Evolutionary conservation across 2,113 vertebrate genomes (phyloP).

Genomic region (Enhydra lutris): DNA sequence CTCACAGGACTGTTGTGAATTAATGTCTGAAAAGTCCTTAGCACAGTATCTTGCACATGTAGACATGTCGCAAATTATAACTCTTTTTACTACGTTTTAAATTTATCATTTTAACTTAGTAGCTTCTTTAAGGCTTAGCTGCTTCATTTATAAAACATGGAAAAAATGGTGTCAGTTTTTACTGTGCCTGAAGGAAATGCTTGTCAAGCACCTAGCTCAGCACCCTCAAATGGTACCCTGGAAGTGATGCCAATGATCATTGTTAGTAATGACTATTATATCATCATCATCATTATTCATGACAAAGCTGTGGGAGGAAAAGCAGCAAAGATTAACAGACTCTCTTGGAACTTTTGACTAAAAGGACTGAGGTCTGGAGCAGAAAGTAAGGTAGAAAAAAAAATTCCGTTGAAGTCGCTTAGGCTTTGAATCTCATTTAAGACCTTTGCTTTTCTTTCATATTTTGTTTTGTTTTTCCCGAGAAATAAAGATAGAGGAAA

Average conservation of each 20-base stretch:
- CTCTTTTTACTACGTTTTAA: background rate
- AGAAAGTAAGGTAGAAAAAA: background rate
- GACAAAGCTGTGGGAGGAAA: background rate
- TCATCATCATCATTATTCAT: background rate
- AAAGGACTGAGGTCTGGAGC: background rate
- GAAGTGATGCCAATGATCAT: background rate
- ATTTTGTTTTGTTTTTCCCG: constrained; percentile 31
- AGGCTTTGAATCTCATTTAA: background rate
- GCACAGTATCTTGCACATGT: background rate
- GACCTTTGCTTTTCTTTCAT: constrained; percentile 2
- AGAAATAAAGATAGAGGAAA: background rate
- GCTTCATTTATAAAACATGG: constrained; percentile 7
- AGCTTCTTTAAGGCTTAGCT: background rate
- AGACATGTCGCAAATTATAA: background rate
- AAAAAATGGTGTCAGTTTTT: background rate
- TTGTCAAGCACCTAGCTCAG: background rate
- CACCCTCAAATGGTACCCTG: background rate
- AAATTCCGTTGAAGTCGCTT: background rate
- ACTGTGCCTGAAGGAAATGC: background rate
- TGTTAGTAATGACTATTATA: background rate
- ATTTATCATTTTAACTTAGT: background rate
- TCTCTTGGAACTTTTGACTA: constrained; percentile 2
- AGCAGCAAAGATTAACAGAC: background rate
- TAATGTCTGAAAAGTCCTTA: constrained; percentile 5
- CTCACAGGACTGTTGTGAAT: background rate